Base-by-base conservation (phyloP, 2,113 vertebrate species). In the Pollimyrus isidori region DNA sequence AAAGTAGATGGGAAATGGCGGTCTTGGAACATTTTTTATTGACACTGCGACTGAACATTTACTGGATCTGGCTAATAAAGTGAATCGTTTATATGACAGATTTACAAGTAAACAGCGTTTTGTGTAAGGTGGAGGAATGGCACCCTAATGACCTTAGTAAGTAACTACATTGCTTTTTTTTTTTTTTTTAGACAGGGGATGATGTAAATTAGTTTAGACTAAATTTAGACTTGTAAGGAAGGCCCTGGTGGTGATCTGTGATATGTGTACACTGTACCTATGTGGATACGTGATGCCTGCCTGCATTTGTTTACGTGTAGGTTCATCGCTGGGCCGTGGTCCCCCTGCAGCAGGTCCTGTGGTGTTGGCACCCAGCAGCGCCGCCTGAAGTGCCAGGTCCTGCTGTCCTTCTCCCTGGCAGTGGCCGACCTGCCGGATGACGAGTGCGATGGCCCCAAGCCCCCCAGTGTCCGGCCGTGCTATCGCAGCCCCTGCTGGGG, bases 401-500 rank as follows among this genome's bases (percentile, higher is more conserved):
- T 99, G 90, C 97, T 99, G 88, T 96, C 97, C 89, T 99, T 99
- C 95, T 97, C 98, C 53, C 98, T 99, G 92, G 96, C 97, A 0
- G 96, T 99, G 87, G 97, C 97, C 13, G 98, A 99, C 90, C 94
- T 99, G 90, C 98, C 98, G 0, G 95, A 97, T 0, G 97, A 98
- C 1, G 98, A 99, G 88, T 99, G 98, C 62, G 97, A 97, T 84
- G 98, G 97, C n/a, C 92, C 95, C 90, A 97, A 96, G 91, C 98
- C 97, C 0, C 93, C 92, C 0, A 93, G 94, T 1, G 95, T 96
- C 89, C 97, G 96, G 91, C 92, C 95, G 87, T 99, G 98, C 91
- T 98, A 98, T 45, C 94, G 94, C 0, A 96, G 95, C 1, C 96
- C 97, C 0, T 99, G 98, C 94, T 91, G 92, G 1, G 83, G 39